A percentile compares a stretch with the other conserved stretches of the same genome.
Conservation (phyloP, 2,888 invertebrate species). For the Cheilosia vulpina region DNA sequence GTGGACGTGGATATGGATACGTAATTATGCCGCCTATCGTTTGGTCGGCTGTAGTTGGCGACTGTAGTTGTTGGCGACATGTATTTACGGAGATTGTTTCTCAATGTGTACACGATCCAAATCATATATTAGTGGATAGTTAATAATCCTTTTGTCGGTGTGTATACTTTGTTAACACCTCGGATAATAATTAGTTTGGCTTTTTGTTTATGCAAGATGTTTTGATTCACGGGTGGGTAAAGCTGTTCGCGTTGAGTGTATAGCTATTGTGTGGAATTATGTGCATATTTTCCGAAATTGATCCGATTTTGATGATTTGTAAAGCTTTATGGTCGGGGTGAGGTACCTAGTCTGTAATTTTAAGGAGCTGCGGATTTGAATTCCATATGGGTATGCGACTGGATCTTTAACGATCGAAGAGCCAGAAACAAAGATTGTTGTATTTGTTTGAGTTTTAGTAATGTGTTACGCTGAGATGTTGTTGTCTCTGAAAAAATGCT, state of each 20-base stretch:
- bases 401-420: too few relatives aligned
- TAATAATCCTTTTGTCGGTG: conserved; percentile 71
- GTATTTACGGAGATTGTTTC: conserved; percentile 17
- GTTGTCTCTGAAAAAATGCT: too few relatives aligned
- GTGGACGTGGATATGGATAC: conserved; percentile 16
- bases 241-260: background rate
- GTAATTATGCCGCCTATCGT: conserved; percentile 60
- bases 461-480: too few relatives aligned
- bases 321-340: background rate
- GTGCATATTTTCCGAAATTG: conserved; percentile 5
- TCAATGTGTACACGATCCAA: conserved; percentile 30
- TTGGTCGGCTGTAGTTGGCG: conserved; percentile 46
- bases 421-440: too few relatives aligned
- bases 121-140: conserved; percentile 60
- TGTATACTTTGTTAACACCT: conserved; percentile 70
- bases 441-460: too few relatives aligned
- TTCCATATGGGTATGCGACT: too few relatives aligned
- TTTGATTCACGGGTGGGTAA: conserved; percentile 16
- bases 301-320: conserved; percentile 36
- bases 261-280: background rate
- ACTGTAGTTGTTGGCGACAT: conserved; percentile 58
- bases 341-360: too few relatives aligned
- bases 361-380: too few relatives aligned
- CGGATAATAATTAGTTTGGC: conserved; percentile 73
- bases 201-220: conserved; percentile 64